phyloP scores from a whole-genome alignment of 2,888 invertebrate genomes.

The Melanotus villosus region DNA sequence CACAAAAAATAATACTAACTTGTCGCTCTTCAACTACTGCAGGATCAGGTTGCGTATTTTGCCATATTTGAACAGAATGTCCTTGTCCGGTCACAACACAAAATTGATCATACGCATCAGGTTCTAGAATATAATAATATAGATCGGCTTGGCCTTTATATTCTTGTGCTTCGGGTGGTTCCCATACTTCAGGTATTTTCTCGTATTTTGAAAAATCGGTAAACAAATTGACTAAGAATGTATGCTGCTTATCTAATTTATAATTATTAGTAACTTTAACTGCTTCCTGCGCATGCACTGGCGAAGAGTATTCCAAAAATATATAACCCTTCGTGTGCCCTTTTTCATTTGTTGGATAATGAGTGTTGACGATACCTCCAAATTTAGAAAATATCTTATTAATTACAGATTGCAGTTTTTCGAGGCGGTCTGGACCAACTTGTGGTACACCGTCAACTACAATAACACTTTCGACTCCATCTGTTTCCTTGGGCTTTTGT shows the following conservation, averaged over 20 bases:
- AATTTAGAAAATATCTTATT: conserved; percentile 92
- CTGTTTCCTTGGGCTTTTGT: conserved; percentile 93
- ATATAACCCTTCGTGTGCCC: conserved; percentile 93
- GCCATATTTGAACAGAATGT: conserved; percentile 84
- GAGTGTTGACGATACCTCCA: conserved; percentile 89
- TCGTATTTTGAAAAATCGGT: conserved; percentile 96
- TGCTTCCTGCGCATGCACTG: conserved; percentile 89
- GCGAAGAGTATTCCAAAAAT: conserved; percentile 91
- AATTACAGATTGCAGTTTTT: conserved; percentile 93
- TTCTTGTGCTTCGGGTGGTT: conserved; percentile 88
- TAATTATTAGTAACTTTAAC: conserved; percentile 91
- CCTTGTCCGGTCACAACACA: conserved; percentile 88
- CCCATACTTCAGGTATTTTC: conserved; percentile 94
- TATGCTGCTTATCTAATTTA: conserved; percentile 96
- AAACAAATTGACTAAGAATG: conserved; percentile 93
- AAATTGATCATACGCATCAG: conserved; percentile 97
- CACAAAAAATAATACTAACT: conserved; percentile 68
- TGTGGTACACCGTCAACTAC: conserved; percentile 97
- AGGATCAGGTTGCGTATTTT: conserved; percentile 92
- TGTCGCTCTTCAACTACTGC: conserved; percentile 84
- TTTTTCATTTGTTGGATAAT: conserved; percentile 87
- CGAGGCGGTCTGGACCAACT: conserved; percentile 92
- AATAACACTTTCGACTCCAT: conserved; percentile 95
- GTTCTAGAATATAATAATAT: conserved; percentile 92
- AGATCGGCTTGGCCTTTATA: conserved; percentile 95